These are phyloP conservation scores for Sandelia bainsii DNA, from an alignment of 2,797 vertebrate species.

Conservation along the genomic window DNA sequence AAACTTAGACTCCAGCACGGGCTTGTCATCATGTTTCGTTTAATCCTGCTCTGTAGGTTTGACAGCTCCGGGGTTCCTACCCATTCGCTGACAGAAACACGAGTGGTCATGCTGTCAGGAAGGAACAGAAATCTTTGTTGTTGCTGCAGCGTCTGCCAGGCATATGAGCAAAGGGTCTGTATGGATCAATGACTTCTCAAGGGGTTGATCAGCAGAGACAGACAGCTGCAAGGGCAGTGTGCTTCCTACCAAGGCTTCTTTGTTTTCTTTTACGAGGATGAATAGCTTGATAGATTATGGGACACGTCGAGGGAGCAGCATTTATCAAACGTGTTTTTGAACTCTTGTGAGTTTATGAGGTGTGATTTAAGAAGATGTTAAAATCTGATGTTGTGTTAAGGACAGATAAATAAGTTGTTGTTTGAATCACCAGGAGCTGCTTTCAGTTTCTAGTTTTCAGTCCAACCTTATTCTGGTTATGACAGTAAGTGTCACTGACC, in stretches of 20 bases:
- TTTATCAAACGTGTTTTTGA: conserved; percentile 33
- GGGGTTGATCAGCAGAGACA: conserved; percentile 61
- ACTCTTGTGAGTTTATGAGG: conserved; percentile 9
- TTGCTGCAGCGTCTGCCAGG: conserved; percentile 52
- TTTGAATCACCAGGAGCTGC: too few relatives aligned
- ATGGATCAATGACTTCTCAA: conserved; percentile 72
- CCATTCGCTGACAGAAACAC: conserved; percentile 55
- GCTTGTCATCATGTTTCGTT: conserved; percentile 61
- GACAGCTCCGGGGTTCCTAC: conserved; percentile 57
- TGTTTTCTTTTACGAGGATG: conserved; percentile 39
- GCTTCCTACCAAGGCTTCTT: conserved; percentile 22
- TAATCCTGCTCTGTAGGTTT: conserved; percentile 53
- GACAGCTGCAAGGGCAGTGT: conserved; percentile 43
- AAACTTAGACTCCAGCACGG: conserved; percentile 23
- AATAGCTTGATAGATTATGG: conserved; percentile 41
- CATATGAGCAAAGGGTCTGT: conserved; percentile 67
- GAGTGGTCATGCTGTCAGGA: conserved; percentile 65
- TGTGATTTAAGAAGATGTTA: conserved; percentile 19
- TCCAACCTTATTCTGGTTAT: too few relatives aligned
- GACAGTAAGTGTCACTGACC: too few relatives aligned
- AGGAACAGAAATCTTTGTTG: conserved; percentile 66
- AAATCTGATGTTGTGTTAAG: conserved; percentile 10
- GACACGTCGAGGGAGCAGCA: conserved; percentile 19
- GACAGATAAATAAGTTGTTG: too few relatives aligned
- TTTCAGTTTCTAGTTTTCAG: too few relatives aligned